Conservation (phyloP, 1,140 invertebrate genomes). For the Helicoverpa zea region DNA sequence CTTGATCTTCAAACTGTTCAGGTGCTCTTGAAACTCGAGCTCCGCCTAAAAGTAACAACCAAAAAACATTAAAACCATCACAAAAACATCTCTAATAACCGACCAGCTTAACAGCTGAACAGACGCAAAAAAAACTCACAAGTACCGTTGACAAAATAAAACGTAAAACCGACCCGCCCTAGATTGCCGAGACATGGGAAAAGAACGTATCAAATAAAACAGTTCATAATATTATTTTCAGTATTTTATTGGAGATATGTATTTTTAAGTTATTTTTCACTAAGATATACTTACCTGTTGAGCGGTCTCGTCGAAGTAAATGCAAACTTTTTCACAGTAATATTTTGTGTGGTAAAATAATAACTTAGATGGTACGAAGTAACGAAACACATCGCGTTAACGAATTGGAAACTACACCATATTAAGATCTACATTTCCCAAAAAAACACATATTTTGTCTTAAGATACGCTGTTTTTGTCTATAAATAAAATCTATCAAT, state of each 20-base stretch:
- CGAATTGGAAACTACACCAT: not conserved
- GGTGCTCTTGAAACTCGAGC: constrained; percentile 78
- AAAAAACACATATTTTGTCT: not conserved
- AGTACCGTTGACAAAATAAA: not conserved
- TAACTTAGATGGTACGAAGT: not conserved
- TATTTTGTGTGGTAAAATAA: not conserved
- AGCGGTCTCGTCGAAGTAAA: constrained; percentile 1
- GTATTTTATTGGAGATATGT: constrained; percentile 52
- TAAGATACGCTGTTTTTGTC: too few species aligned
- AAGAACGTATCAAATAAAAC: constrained; percentile 60
- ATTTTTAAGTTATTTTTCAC: constrained; percentile 43
- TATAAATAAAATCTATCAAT: too few species aligned
- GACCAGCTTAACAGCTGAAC: not conserved
- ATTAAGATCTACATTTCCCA: not conserved
- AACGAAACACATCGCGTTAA: constrained; percentile 10
- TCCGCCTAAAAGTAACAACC: constrained; percentile 72
- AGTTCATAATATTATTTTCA: constrained; percentile 52
- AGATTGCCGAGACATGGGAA: constrained; percentile 32
- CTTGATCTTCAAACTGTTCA: constrained; percentile 79
- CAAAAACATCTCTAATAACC: not conserved
- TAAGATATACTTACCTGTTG: constrained; percentile 53
- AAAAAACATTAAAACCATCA: not conserved
- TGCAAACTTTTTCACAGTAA: not conserved
- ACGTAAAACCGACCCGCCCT: not conserved
- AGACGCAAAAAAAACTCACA: not conserved